A percentile compares a stretch with the other conserved stretches of the same genome.
phyloP scores from a whole-genome alignment of 2,113 vertebrate genomes.

The Rana temporaria region DNA sequence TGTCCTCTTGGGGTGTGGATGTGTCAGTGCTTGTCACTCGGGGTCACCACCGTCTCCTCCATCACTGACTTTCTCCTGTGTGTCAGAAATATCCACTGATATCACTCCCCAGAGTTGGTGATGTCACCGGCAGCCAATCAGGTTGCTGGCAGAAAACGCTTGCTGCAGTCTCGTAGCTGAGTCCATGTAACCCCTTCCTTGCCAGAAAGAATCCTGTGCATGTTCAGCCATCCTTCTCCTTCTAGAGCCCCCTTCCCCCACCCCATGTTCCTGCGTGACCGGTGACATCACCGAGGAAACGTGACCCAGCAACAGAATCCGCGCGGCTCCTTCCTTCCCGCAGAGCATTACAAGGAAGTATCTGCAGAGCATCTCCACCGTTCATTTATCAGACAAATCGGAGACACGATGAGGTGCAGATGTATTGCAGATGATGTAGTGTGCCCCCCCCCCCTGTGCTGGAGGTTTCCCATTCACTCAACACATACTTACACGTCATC shows the following conservation, averaged over 20 bases:
- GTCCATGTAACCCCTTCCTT: slow-evolving; percentile 14
- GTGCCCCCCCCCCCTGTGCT: no score
- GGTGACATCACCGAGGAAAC: no score
- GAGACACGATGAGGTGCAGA: no score
- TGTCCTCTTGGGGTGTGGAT: background rate
- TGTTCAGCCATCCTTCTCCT: background rate
- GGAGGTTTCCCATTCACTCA: no score
- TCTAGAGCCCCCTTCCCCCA: background rate
- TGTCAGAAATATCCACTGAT: slow-evolving; percentile 82
- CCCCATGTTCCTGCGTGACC: no score
- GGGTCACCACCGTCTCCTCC: slow-evolving; percentile 4
- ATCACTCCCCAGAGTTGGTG: slow-evolving; percentile 75
- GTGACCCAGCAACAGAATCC: no score
- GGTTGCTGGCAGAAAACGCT: slow-evolving; percentile 39
- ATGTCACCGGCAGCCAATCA: slow-evolving; percentile 83
- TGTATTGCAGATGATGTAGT: no score
- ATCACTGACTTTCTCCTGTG: slow-evolving; percentile 38
- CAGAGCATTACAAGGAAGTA: no score
- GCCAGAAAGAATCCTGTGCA: background rate
- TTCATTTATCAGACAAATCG: no score
- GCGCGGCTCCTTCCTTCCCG: no score
- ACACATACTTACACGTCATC: no score
- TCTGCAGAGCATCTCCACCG: no score
- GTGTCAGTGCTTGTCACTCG: slow-evolving; percentile 10
- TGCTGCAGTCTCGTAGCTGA: background rate